phyloP scores from a whole-genome alignment of 30 jellyfish, hydroid and myxozoan species.

The Clytia hemisphaerica region DNA sequence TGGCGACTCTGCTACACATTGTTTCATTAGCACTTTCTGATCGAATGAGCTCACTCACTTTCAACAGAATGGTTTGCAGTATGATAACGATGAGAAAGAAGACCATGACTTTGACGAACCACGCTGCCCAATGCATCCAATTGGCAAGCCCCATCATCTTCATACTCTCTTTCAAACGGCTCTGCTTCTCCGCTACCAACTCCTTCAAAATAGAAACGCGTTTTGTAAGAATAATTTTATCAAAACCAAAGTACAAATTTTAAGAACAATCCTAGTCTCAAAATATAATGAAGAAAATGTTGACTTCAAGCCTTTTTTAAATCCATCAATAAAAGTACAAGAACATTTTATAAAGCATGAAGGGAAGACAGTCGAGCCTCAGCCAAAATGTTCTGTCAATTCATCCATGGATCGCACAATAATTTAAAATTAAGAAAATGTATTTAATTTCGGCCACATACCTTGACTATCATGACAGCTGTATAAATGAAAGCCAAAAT shows the following conservation, averaged over 20 bases:
- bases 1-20: no score
- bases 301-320: no score
- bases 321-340: no score
- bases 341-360: no score
- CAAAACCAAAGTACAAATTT: not conserved
- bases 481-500: constrained; percentile 81
- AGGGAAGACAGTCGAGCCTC: no score
- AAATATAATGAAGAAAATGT: no score
- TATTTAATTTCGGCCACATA: no score
- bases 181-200: constrained; percentile 89
- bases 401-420: no score
- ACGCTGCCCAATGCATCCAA: constrained; percentile 96
- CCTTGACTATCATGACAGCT: constrained; percentile 78
- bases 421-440: no score
- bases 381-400: no score
- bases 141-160: constrained; percentile 97
- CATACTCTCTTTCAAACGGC: constrained; percentile 89
- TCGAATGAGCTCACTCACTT: constrained; percentile 33
- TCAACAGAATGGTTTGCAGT: constrained; percentile 48
- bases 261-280: no score
- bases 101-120: constrained; percentile 66
- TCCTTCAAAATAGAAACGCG: constrained; percentile 43
- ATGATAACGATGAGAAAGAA: constrained; percentile 47
- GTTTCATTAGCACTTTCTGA: not conserved
- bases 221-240: no score